Percentiles rank a stretch among this genome's conserved stretches.
These are phyloP conservation scores for Hypercompe scribonia DNA, from an alignment of 2,888 invertebrate genomes.

Conservation along the genomic window DNA sequence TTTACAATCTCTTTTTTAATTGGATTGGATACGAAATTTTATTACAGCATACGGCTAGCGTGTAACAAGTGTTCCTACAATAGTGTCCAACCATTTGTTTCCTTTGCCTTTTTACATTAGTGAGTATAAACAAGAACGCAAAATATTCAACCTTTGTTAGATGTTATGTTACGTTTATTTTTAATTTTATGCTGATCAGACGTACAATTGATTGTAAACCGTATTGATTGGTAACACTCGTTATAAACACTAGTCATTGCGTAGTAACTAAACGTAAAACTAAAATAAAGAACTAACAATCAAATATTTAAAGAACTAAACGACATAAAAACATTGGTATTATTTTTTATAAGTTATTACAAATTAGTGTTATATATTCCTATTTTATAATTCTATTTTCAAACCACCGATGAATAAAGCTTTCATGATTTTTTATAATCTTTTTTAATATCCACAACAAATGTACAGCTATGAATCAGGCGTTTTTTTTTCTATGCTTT, in stretches of 20 bases:
- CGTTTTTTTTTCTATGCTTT: slow-evolving; percentile 22
- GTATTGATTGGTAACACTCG: background rate
- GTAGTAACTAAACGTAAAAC: background rate
- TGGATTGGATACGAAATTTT: background rate
- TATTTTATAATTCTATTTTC: slow-evolving; percentile 22
- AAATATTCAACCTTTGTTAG: background rate
- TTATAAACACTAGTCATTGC: background rate
- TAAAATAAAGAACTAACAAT: background rate
- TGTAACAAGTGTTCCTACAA: background rate
- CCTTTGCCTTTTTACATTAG: background rate
- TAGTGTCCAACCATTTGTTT: background rate
- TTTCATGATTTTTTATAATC: slow-evolving; percentile 29
- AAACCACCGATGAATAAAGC: slow-evolving; percentile 32
- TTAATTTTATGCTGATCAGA: background rate
- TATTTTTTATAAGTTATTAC: slow-evolving; percentile 14
- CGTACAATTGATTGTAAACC: too few relatives aligned
- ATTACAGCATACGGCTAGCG: background rate
- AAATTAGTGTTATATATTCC: slow-evolving; percentile 14
- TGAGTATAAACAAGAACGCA: background rate
- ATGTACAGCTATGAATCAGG: slow-evolving; percentile 31
- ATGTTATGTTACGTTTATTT: background rate
- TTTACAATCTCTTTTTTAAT: background rate
- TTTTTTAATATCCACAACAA: slow-evolving; percentile 35
- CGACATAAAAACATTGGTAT: slow-evolving; percentile 10
- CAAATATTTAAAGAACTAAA: slow-evolving; percentile 9